These are phyloP conservation scores for Myathropa florea DNA, from an alignment of 2,888 invertebrate species.

Conservation along the genomic window DNA sequence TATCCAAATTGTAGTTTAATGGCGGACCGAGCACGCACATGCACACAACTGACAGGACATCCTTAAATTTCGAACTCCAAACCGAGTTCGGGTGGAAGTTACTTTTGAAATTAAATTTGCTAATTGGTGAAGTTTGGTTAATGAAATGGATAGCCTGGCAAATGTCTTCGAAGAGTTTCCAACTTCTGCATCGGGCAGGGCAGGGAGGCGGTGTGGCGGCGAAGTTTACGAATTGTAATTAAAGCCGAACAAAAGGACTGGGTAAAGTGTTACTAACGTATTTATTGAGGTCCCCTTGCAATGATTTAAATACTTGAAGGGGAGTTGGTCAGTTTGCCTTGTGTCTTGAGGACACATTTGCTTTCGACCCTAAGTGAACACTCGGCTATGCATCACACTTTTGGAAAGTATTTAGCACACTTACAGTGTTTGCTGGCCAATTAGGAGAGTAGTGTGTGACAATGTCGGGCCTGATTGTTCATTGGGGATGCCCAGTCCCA, in stretches of 20 bases:
- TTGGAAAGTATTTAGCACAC: neutral
- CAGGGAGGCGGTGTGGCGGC: no score
- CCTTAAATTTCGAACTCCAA: conserved; percentile 16
- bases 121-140: conserved; percentile 64
- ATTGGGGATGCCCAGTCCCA: neutral
- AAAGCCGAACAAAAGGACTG: conserved; percentile 30
- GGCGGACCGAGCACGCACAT: neutral
- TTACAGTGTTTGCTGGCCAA: neutral
- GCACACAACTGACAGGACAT: conserved; percentile 16
- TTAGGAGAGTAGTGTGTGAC: neutral
- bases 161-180: conserved; percentile 13
- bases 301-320: conserved; percentile 20
- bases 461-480: neutral
- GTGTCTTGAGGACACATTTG: neutral
- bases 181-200: conserved; percentile 11
- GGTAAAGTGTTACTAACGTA: neutral
- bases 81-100: neutral
- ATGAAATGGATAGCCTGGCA: conserved; percentile 24
- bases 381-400: neutral
- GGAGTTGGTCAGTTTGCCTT: neutral
- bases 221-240: conserved; percentile 32
- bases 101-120: conserved; percentile 48
- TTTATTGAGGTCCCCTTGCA: conserved; percentile 44
- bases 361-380: neutral
- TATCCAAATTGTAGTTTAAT: conserved; percentile 22